Conservation (phyloP, 2,888 invertebrate species). For the Drosophila monieri region DNA sequence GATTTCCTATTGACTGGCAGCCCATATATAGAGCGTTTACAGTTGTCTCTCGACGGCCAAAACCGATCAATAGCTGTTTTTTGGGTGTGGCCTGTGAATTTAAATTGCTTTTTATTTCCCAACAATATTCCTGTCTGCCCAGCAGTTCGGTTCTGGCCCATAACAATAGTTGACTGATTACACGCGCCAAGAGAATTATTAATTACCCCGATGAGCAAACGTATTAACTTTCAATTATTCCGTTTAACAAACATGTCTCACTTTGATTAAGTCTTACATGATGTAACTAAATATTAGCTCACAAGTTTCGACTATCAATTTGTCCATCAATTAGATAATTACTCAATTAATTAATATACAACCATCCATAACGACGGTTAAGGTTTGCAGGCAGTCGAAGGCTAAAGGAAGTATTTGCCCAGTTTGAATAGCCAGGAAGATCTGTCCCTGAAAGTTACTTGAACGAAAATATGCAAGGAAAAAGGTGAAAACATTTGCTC, state of each 20-base stretch:
- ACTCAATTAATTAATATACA: slow-evolving; percentile 6
- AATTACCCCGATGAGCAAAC: slow-evolving; percentile 25
- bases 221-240: slow-evolving; percentile 33
- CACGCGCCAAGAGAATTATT: neutral
- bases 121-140: neutral
- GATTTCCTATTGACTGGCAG: slow-evolving; percentile 57
- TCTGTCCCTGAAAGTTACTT: slow-evolving; percentile 8
- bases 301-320: slow-evolving; percentile 25
- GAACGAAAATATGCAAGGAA: slow-evolving; percentile 8
- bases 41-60: slow-evolving; percentile 33
- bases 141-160: neutral
- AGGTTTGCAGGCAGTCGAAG: no score
- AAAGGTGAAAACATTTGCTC: slow-evolving; percentile 31
- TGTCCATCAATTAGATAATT: slow-evolving; percentile 19
- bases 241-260: slow-evolving; percentile 2
- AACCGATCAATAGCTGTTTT: slow-evolving; percentile 22
- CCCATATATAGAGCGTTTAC: slow-evolving; percentile 55
- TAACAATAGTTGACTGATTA: slow-evolving; percentile 22
- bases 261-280: slow-evolving; percentile 12
- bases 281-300: slow-evolving; percentile 20
- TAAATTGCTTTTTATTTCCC: slow-evolving; percentile 13
- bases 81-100: slow-evolving; percentile 34
- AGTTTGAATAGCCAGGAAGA: slow-evolving; percentile 22
- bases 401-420: neutral
- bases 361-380: neutral